Evolutionary conservation across 2,113 vertebrate genomes (phyloP).

Genomic region (Marcusenius ussheri): DNA sequence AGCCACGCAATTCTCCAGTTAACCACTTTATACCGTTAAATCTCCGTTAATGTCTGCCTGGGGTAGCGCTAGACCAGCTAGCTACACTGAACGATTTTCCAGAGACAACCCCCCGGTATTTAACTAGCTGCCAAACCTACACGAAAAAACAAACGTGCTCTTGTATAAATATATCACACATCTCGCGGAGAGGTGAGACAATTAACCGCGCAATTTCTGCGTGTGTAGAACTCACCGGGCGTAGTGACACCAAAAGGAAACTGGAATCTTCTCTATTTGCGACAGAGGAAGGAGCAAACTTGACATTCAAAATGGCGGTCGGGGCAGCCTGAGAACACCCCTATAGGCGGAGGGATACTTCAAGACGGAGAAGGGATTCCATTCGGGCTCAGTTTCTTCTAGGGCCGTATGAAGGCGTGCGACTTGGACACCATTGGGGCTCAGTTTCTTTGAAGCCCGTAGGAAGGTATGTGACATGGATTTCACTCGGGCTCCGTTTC

Average conservation of each 20-base stretch:
- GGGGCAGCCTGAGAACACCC: constrained; percentile 76
- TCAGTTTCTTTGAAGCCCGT: background rate
- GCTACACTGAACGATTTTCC: background rate
- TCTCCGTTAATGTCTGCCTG: background rate
- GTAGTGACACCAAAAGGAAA: constrained; percentile 68
- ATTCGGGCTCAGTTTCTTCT: constrained; percentile 9
- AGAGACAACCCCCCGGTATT: constrained; percentile 2
- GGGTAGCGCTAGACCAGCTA: background rate
- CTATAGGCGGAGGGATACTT: constrained; percentile 82
- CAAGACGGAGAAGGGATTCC: constrained; percentile 10
- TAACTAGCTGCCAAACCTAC: background rate
- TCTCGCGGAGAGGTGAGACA: background rate
- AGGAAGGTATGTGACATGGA: background rate
- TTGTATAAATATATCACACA: background rate
- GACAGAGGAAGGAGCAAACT: constrained; percentile 77
- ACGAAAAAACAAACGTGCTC: background rate
- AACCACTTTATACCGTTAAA: background rate
- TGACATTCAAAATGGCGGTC: constrained; percentile 98
- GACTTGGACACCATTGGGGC: background rate
- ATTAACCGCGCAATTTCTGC: background rate
- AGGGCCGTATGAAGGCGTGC: background rate
- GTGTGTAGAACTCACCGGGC: constrained; percentile 69
- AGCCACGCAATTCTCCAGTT: background rate
- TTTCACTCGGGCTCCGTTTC: background rate
- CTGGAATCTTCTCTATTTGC: constrained; percentile 74